phyloP scores from a whole-genome alignment of 2,888 invertebrate species.

The Philonicus albiceps region DNA sequence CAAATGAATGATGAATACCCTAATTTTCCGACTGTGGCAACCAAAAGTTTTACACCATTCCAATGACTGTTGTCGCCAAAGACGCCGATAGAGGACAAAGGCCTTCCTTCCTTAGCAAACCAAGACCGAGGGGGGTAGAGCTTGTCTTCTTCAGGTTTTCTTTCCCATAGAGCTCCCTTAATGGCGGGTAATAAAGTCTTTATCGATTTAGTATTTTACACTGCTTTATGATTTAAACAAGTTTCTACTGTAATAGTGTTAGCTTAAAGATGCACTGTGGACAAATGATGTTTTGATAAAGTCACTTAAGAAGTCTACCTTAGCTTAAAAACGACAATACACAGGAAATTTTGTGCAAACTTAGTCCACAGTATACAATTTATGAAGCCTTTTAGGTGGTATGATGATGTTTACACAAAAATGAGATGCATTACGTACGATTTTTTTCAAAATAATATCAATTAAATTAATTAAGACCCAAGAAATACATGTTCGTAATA shows the following conservation, averaged over 20 bases:
- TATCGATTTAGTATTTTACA: background rate
- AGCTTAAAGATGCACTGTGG: background rate
- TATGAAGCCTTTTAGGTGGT: background rate
- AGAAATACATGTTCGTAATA: too few species aligned
- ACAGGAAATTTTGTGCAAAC: background rate
- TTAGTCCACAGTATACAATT: background rate
- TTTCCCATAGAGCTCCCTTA: background rate
- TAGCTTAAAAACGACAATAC: background rate
- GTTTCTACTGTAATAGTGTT: background rate
- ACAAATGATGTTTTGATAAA: background rate
- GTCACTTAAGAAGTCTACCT: background rate
- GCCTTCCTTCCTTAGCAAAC: background rate
- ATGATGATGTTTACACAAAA: background rate
- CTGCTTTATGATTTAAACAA: background rate
- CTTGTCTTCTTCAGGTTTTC: background rate
- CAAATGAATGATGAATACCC: background rate
- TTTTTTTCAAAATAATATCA: background rate
- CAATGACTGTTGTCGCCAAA: background rate
- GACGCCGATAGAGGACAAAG: background rate
- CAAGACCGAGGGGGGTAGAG: background rate
- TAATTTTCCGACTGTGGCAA: background rate
- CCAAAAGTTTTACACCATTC: background rate
- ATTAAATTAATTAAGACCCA: background rate
- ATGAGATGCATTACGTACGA: background rate
- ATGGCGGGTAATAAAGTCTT: background rate